phyloP scores from a whole-genome alignment of 2,113 vertebrate genomes.

The Gadus macrocephalus region DNA sequence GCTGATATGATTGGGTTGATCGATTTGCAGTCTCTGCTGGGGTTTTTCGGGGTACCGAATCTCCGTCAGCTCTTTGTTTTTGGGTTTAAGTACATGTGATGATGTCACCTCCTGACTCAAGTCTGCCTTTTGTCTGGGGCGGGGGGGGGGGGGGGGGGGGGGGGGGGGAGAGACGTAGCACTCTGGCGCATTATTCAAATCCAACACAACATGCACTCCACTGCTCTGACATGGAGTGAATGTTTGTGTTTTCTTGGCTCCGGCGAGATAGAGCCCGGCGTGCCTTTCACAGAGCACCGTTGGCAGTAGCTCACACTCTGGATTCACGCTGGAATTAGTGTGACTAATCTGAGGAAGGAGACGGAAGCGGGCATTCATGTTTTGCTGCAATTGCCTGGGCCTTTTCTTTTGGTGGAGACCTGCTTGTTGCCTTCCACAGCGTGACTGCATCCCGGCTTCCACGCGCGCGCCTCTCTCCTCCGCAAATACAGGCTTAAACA shows the following conservation, averaged over 20 bases:
- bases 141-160: too few relatives aligned
- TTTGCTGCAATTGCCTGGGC: constrained; percentile 5
- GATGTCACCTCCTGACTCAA: too few relatives aligned
- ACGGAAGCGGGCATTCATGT: not conserved
- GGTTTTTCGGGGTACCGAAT: not conserved
- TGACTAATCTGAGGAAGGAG: constrained; percentile 8
- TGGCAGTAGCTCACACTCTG: not conserved
- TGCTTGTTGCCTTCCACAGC: constrained; percentile 12
- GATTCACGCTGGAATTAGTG: constrained; percentile 1
- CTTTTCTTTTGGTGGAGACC: constrained; percentile 9
- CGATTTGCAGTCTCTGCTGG: not conserved
- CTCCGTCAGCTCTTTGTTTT: too few relatives aligned
- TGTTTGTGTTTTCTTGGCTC: not conserved
- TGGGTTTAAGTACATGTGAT: too few relatives aligned
- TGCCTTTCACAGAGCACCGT: not conserved
- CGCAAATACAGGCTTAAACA: constrained; percentile 4
- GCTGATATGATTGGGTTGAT: not conserved
- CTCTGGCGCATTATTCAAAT: too few relatives aligned
- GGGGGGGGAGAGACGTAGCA: too few relatives aligned
- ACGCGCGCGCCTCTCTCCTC: not conserved
- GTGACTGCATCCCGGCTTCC: not conserved
- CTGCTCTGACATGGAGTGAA: too few relatives aligned
- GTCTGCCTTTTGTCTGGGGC: too few relatives aligned
- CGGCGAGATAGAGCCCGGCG: not conserved
- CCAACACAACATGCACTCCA: too few relatives aligned